Base-by-base conservation (phyloP, 2,888 invertebrate genomes). In the Gnatocerus cornutus region DNA sequence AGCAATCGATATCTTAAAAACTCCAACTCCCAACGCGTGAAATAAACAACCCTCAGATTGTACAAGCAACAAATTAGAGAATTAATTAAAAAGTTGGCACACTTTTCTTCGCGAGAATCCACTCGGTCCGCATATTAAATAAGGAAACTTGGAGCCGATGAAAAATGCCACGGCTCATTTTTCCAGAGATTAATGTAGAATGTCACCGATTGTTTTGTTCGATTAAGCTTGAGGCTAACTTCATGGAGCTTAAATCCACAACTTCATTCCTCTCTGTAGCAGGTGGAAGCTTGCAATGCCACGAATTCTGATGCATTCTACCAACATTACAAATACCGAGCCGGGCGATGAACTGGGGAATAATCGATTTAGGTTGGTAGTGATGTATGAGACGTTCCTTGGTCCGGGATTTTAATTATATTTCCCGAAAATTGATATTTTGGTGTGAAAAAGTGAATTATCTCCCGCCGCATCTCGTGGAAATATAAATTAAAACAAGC, bases 81-180 rank as follows among this genome's bases (percentile, higher is more conserved):
- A 59, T 59, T 59, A 45, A 59, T 59, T 59, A 59, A 46, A 59
- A 59, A 59, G 59, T 59, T 59, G 46, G 33, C 59, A 27, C 46
- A 59, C 46, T 59, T 59, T 46, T 58, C 58, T 58, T 45, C 16
- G 7, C 37, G n/a, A 33, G 4, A 55, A 55, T 55, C 46, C 41
- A 56, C 56, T 30, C 33, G 29, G 30, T 29, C 0, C 29, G 59
- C 59, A 59, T 59, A 46, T 33, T 59, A 30, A 59, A 59, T n/a
- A 59, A 46, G 59, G 9, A 59, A 59, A 59, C 46, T 59, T 59
- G 30, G 27, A 13, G 8, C 29, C 59, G 10, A 59, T 59, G 59
- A 59, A 46, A 59, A 46, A 59, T 21, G 16, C 46, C 8, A 46
- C 16, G 8, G 14, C 46, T 7, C 10, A 2, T 43, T 46, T 46